Base-by-base conservation (phyloP, 2,113 vertebrate species). In the Bubalus kerabau region DNA sequence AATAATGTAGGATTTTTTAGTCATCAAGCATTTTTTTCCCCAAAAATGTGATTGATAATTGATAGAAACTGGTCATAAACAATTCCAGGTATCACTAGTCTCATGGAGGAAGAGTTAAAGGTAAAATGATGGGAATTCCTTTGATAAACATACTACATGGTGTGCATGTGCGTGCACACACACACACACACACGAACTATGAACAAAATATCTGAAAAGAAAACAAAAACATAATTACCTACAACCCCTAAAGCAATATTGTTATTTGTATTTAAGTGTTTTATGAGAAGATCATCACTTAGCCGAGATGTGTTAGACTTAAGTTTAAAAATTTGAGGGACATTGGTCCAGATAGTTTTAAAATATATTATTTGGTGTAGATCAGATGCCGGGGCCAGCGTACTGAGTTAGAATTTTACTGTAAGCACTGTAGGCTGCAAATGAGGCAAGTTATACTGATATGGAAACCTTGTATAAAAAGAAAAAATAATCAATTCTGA, bases 141-240 rank as follows among this genome's bases (percentile, higher is more conserved):
- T 30, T 64, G 71, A 46, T 81, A 81, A 88, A 94, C 78, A 43
- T 50, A 81, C 32, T 28, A 88, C 2, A 48, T 14, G 67, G 28
- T 6, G n/a, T 5, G 11, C 21, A 23, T 74, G 10, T 40, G 32
- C 0, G 17, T 12, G 9, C 17, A 10, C 2, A 2, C n/a, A 16
- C 24, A 52, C 15, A 60, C 16, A 71, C 23, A 92, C 6, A 86
- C 32, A 54, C 0, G 6, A 94, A 50, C 36, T 23, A 36, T n/a
- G 48, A 88, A 23, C n/a, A 56, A 67, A 56, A 15, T 56, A 21
- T 67, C 46, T 67, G 54, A 89, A 52, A 82, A 87, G 16, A 30
- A 78, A 30, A 84, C 19, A 74, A 50, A 94, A 36, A 19, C 26
- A 3, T 62, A 87, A 80, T 43, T 94, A 87, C 54, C 24, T 50